phyloP scores from a whole-genome alignment of 2,797 vertebrate species.

The Lagocephalus sceleratus region DNA sequence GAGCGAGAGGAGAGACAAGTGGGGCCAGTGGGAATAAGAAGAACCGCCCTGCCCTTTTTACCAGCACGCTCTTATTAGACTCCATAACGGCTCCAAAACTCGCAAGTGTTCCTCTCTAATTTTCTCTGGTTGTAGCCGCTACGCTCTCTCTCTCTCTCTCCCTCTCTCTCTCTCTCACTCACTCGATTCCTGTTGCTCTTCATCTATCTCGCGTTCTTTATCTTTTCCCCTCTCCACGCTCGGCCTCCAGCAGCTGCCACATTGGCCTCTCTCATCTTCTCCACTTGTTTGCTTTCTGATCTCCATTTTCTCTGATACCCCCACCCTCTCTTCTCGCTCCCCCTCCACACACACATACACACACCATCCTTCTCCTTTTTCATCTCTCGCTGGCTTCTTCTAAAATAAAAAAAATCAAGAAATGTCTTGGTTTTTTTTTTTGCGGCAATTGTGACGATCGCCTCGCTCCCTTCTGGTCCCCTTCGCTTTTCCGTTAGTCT shows the following conservation, averaged over 20 bases:
- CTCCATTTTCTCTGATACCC: conserved; percentile 30
- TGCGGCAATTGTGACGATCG: conserved; percentile 3
- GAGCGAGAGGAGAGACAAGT: conserved; percentile 19
- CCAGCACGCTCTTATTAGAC: conserved; percentile 50
- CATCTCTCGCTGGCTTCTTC: conserved; percentile 27
- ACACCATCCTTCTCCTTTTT: conserved; percentile 6
- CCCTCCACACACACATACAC: conserved; percentile 10
- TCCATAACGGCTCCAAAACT: conserved; percentile 45
- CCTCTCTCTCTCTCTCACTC: conserved; percentile 9
- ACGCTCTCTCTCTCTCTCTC: conserved; percentile 14
- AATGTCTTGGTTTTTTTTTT: conserved; percentile 22
- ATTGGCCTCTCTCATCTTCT: conserved; percentile 25
- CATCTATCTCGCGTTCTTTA: conserved; percentile 12
- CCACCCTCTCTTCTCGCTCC: not conserved
- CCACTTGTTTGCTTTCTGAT: conserved; percentile 33
- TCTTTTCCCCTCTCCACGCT: conserved; percentile 6
- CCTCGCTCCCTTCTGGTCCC: not conserved
- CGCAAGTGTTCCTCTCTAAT: conserved; percentile 31
- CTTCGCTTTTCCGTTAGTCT: conserved; percentile 21
- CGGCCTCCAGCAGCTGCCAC: conserved; percentile 12
- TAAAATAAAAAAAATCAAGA: not conserved
- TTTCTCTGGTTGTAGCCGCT: conserved; percentile 7
- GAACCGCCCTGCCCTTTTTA: conserved; percentile 15
- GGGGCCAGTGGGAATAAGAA: conserved; percentile 35
- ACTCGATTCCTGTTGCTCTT: conserved; percentile 27